phyloP scores from a whole-genome alignment of 2,113 vertebrate species.

The Halichoerus grypus region DNA sequence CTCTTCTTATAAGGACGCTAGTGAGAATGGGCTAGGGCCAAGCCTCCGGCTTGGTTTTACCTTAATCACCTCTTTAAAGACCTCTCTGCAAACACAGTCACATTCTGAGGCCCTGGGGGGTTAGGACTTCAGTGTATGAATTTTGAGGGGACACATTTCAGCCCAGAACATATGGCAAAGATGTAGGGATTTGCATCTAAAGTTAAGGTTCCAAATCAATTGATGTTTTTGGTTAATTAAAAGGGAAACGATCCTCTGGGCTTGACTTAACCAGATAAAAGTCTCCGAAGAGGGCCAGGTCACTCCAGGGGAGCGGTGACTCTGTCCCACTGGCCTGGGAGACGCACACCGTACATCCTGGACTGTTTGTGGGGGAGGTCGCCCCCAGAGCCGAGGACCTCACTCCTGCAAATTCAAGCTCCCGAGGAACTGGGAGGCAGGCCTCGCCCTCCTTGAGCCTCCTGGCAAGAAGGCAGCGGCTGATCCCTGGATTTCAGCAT shows the following conservation, averaged over 20 bases:
- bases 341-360: rapidly evolving
- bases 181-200: too few relatives aligned
- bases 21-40: too few relatives aligned
- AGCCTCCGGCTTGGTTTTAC: not conserved
- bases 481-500: too few relatives aligned
- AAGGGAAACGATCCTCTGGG: too few relatives aligned
- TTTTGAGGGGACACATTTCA: not conserved
- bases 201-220: too few relatives aligned
- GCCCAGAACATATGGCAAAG: not conserved
- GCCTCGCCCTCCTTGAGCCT: rapidly evolving
- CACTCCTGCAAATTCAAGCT: rapidly evolving
- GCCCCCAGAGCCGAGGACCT: rapidly evolving
- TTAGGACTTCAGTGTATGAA: not conserved
- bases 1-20: too few relatives aligned
- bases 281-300: too few relatives aligned
- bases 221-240: not conserved
- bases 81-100: not conserved
- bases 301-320: not conserved
- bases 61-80: not conserved
- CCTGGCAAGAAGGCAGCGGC: not conserved
- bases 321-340: not conserved
- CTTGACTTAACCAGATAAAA: not conserved
- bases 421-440: rapidly evolving
- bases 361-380: not conserved
- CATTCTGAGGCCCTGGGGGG: not conserved